Conservation (phyloP, 64 coral and sea anemone species). For the Hydrozoanthus tunicans region DNA sequence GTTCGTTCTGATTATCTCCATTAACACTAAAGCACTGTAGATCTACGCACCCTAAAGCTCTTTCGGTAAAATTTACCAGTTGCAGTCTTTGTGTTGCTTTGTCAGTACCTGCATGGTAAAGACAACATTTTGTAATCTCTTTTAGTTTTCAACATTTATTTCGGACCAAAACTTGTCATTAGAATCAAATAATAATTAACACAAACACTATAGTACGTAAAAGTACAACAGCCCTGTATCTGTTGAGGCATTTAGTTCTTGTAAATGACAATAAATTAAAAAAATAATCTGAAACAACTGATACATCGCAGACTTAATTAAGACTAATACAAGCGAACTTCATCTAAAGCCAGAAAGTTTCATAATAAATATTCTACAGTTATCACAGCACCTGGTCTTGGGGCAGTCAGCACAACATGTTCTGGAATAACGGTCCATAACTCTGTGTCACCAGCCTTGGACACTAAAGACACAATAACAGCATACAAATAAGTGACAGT, state of each 20-base stretch:
- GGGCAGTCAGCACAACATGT: slow-evolving; percentile 76
- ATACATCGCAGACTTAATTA: too few relatives aligned
- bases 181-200: too few relatives aligned
- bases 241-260: not conserved
- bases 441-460: slow-evolving; percentile 55
- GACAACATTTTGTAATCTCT: not conserved
- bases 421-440: slow-evolving; percentile 91
- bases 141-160: not conserved
- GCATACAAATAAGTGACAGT: too few relatives aligned
- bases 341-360: too few relatives aligned
- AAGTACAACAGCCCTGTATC: too few relatives aligned
- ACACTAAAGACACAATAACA: not conserved
- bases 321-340: too few relatives aligned
- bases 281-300: not conserved
- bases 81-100: slow-evolving; percentile 76
- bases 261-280: not conserved
- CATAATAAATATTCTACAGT: too few relatives aligned
- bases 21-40: too few relatives aligned
- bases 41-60: slow-evolving; percentile 75
- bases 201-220: too few relatives aligned
- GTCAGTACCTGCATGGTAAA: slow-evolving; percentile 36
- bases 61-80: slow-evolving; percentile 87
- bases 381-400: slow-evolving; percentile 58
- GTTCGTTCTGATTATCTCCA: not conserved
- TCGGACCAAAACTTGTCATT: not conserved